A percentile compares a stretch with the other conserved stretches of the same genome.
Evolutionary conservation across 35 echinoderm and acorn worm genomes (phyloP).

Genomic region (Amphiura filiformis): DNA sequence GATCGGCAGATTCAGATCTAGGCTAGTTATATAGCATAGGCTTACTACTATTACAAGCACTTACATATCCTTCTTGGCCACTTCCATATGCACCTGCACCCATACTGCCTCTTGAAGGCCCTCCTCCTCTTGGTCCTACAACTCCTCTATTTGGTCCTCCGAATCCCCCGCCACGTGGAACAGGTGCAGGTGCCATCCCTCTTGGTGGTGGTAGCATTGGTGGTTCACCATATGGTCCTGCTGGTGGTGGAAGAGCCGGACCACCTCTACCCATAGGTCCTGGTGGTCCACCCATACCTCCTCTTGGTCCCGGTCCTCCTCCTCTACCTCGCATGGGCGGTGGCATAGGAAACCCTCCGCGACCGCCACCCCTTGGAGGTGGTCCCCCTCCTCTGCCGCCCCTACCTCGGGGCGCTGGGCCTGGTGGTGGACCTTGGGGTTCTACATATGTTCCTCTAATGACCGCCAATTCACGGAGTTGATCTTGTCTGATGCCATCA

Average conservation of each 20-base stretch:
- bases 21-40: too few species aligned
- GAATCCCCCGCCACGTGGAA: neutral
- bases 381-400: constrained; percentile 24
- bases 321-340: neutral
- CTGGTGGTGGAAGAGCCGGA: neutral
- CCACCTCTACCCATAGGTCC: constrained; percentile 10
- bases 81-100: neutral
- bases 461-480: constrained; percentile 46
- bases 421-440: neutral
- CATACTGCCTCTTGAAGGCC: neutral
- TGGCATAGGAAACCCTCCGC: neutral
- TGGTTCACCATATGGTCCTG: neutral
- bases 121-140: neutral
- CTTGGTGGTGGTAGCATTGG: neutral
- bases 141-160: constrained; percentile 9
- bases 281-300: neutral
- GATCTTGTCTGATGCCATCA: constrained; percentile 51
- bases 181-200: neutral
- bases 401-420: neutral
- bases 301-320: constrained; percentile 10
- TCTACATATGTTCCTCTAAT: constrained; percentile 47
- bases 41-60: too few species aligned
- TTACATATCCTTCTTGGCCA: neutral
- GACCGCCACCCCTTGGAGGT: neutral
- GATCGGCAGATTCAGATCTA: too few species aligned